Evolutionary conservation across 2,888 invertebrate species (phyloP), one percentile per base, ranked within the genome.

Genomic region (Biston betularia): DNA sequence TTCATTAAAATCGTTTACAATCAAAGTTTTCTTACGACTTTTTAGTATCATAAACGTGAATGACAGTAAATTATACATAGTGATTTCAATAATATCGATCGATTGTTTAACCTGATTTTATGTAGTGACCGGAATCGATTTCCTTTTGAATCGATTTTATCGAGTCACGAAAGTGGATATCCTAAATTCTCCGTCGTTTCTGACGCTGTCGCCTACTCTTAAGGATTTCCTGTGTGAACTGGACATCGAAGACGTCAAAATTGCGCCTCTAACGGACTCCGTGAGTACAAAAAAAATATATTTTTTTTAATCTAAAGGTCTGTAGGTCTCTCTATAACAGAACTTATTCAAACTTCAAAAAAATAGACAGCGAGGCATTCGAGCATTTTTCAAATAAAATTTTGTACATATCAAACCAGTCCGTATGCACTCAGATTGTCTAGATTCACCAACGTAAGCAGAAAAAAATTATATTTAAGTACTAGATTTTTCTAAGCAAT

Each of bases 211-310:
- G 72, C 86, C 88, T 42, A 79, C 79, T 72, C 80, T 80, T 11
- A 81, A 79, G 71, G 86, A 90, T 68, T 90, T 88, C 73, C 77
- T 89, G 72, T 80, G 86, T 75, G 88, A 90, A 68, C 79, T 85
- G 75, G 90, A 89, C 72, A 79, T 80, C 42, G 87, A 89, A 83
- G 80, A 87, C 76, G 82, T 75, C 90, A 92, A 88, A 80, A 92
- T 92, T 87, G 88, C 92, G 77, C 93, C 92, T 0, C 68, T 93
- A 77, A 92, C 88, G 59, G 92, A 93, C 60, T 81, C 76, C 78
- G 92, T 93, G 74, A 90, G 92, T 87, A 74, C 6, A 0, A 34
- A 44, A n/a, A 45, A n/a, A n/a, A n/a, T n/a, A n/a, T n/a, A n/a
- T n/a, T n/a, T n/a, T n/a, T 35, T 35, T 35, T 35, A 35, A 35